These are phyloP conservation scores for Colossoma macropomum DNA, from an alignment of 2,113 vertebrate genomes.

Conservation along the genomic window DNA sequence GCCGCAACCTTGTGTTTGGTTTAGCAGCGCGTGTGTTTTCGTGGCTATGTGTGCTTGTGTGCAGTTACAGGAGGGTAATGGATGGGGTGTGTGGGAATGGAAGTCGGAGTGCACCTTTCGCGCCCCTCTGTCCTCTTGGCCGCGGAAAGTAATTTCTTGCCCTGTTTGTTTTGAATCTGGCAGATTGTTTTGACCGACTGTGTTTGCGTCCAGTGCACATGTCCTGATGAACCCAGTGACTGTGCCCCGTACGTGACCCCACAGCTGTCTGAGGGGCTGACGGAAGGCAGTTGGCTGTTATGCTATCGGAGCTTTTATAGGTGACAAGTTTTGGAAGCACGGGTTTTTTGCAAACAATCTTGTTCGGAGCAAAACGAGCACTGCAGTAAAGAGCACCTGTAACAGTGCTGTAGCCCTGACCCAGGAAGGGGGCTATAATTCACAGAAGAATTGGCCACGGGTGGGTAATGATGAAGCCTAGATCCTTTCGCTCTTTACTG, in stretches of 20 bases:
- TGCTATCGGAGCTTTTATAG: constrained; percentile 3
- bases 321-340: constrained; percentile 24
- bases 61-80: constrained; percentile 26
- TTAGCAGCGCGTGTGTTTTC: constrained; percentile 51
- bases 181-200: constrained; percentile 50
- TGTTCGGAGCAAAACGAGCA: not conserved
- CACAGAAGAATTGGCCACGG: not conserved
- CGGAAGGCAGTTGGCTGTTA: not conserved
- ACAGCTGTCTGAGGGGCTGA: constrained; percentile 13
- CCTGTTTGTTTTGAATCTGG: constrained; percentile 54
- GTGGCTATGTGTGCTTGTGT: constrained; percentile 37
- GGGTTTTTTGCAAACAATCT: constrained; percentile 26
- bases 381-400: constrained; percentile 6
- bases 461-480: constrained; percentile 20
- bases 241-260: constrained; percentile 37
- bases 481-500: not conserved
- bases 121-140: not conserved
- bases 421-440: not conserved
- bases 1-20: constrained; percentile 43
- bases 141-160: constrained; percentile 28
- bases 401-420: not conserved
- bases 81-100: constrained; percentile 40
- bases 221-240: constrained; percentile 33
- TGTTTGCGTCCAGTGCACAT: constrained; percentile 42
- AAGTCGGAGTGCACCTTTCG: constrained; percentile 12